Percentiles rank a stretch among this genome's conserved stretches.
Evolutionary conservation across 2,888 invertebrate genomes (phyloP).

Genomic region (Eupelmus urozonus): DNA sequence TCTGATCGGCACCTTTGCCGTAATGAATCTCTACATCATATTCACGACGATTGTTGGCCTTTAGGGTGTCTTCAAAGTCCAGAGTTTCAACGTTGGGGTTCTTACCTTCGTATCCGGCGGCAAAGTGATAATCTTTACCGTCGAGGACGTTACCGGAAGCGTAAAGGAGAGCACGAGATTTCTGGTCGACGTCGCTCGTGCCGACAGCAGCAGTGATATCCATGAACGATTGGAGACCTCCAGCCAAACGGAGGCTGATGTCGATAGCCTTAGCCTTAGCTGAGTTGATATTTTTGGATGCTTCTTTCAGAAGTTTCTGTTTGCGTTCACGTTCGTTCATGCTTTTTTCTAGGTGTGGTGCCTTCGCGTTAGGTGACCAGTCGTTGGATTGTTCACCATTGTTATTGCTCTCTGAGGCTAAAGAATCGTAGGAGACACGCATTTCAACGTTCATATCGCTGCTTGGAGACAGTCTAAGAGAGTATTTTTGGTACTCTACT

Average conservation of each 20-base stretch:
- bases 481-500: conserved; percentile 50
- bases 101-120: conserved; percentile 75
- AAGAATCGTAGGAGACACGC: conserved; percentile 29
- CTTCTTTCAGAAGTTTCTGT: conserved; percentile 77
- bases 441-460: conserved; percentile 41
- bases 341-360: conserved; percentile 35
- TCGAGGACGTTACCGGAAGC: conserved; percentile 74
- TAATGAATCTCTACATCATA: conserved; percentile 77
- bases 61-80: conserved; percentile 79
- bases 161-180: conserved; percentile 79
- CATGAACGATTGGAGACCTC: conserved; percentile 77
- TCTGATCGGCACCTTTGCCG: conserved; percentile 74
- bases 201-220: conserved; percentile 79
- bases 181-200: conserved; percentile 80
- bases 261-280: conserved; percentile 80
- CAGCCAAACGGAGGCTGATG: conserved; percentile 79
- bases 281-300: conserved; percentile 79
- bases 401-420: conserved; percentile 4
- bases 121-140: conserved; percentile 74
- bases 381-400: not conserved
- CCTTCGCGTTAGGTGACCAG: conserved; percentile 51
- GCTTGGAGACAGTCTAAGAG: conserved; percentile 36
- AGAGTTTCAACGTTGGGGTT: conserved; percentile 70
- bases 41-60: conserved; percentile 78
- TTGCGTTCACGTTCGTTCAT: conserved; percentile 43